A percentile compares a stretch with the other conserved stretches of the same genome.
Evolutionary conservation across 2,797 vertebrate genomes (phyloP).

Genomic region (Rachycentron canadum): DNA sequence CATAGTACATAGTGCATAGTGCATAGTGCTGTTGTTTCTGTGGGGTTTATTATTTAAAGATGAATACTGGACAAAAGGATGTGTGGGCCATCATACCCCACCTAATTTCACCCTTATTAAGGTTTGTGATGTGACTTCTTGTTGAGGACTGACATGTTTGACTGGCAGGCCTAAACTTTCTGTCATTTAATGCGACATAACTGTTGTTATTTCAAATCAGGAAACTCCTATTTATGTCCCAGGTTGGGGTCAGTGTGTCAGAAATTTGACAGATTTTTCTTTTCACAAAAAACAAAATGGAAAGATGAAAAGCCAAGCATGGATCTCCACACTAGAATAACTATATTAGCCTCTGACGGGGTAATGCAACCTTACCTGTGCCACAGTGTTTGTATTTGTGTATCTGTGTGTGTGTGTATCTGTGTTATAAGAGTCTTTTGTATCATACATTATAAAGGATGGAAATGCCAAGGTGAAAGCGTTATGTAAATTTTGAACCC

Average conservation of each 20-base stretch:
- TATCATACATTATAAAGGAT: constrained; percentile 45
- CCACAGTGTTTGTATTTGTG: constrained; percentile 4
- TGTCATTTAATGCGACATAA: neutral
- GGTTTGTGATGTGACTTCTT: constrained; percentile 18
- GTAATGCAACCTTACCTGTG: constrained; percentile 33
- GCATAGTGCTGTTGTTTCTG: constrained; percentile 4
- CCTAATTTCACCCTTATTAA: constrained; percentile 33
- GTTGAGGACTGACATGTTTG: constrained; percentile 6
- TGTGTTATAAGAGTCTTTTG: constrained; percentile 42
- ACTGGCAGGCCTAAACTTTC: neutral
- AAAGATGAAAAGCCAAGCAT: constrained; percentile 25
- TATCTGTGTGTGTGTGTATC: neutral
- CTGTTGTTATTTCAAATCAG: neutral
- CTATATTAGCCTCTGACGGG: constrained; percentile 22
- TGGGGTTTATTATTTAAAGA: constrained; percentile 1
- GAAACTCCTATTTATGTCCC: neutral
- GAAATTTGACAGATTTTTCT: neutral
- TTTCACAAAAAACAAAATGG: constrained; percentile 5
- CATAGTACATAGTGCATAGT: neutral
- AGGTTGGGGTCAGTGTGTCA: neutral
- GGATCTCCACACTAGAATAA: constrained; percentile 15
- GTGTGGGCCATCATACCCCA: constrained; percentile 26
- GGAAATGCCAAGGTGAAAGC: constrained; percentile 70
- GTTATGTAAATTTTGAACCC: constrained; percentile 64
- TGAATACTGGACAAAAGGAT: constrained; percentile 11